These are phyloP conservation scores for Alligator sinensis DNA, from an alignment of 2,113 vertebrate species.

Conservation along the genomic window DNA sequence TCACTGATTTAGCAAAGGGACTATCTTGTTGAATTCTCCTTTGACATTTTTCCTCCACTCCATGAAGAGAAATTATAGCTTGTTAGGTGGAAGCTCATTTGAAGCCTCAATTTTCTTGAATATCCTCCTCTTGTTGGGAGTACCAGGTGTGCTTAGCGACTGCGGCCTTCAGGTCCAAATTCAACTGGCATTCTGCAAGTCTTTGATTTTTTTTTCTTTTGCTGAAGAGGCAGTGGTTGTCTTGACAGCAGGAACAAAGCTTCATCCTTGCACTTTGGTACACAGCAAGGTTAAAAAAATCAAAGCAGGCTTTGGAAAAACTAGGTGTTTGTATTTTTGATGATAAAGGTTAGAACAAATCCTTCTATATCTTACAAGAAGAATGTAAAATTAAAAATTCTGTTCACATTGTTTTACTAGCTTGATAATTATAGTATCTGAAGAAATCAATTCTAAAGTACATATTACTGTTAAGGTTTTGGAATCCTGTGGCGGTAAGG, in stretches of 20 bases:
- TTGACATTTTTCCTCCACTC: constrained; percentile 80
- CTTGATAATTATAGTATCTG: background rate
- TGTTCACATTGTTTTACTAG: background rate
- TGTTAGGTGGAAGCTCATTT: constrained; percentile 90
- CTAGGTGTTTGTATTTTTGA: constrained; percentile 66
- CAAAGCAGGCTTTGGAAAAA: constrained; percentile 75
- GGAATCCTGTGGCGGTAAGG: constrained; percentile 6
- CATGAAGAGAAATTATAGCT: constrained; percentile 92
- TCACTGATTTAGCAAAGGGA: constrained; percentile 85
- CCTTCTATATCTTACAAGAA: background rate
- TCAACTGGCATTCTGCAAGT: constrained; percentile 87
- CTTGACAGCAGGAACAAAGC: constrained; percentile 84
- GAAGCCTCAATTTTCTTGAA: constrained; percentile 94
- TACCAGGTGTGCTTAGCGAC: constrained; percentile 84
- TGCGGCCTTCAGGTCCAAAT: constrained; percentile 78
- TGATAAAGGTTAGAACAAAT: constrained; percentile 68
- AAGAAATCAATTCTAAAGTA: background rate
- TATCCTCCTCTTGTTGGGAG: constrained; percentile 82
- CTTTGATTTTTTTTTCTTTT: constrained; percentile 88
- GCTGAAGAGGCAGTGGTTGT: constrained; percentile 84
- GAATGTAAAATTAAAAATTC: background rate
- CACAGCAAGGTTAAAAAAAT: constrained; percentile 75
- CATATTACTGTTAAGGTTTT: background rate
- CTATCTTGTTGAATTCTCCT: constrained; percentile 83
- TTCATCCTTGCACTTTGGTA: constrained; percentile 79